Evolutionary conservation across 1,140 invertebrate species (phyloP), one percentile per base, ranked within the genome.

Genomic region (Lanistes nyassanus): DNA sequence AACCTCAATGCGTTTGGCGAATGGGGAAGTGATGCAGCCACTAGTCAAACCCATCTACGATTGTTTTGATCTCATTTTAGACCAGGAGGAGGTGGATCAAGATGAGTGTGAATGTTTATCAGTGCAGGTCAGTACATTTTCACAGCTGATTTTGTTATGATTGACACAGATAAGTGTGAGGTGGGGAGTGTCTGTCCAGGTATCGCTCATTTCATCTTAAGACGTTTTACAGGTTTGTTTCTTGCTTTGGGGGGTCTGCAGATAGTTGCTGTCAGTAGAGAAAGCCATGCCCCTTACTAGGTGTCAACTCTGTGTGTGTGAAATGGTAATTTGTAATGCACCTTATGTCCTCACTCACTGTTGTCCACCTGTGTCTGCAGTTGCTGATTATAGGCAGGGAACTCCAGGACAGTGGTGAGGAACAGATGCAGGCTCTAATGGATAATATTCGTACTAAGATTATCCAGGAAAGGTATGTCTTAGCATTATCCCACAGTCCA

Each of bases 81-180:
- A 76, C 3, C 5, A 62, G 2, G 64, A 77, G 9, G 13, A 62
- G 19, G 75, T 73, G 29, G 64, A 53, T 13, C 76, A 76, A 19
- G 76, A 80, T 71, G 81, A 82, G 58, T 79, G 73, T 58, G 80
- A 81, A 42, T 76, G 74, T 55, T 74, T 81, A 21, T 75, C 78
- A 21, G 36, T 76, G 72, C 80, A 81, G 74, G 80, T 79, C 37
- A 73, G 77, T 26, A 64, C 29, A 19, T 5, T n/a, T n/a, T n/a
- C n/a, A n/a, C n/a, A n/a, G n/a, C n/a, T n/a, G n/a, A n/a, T n/a
- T n/a, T n/a, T n/a, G n/a, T n/a, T n/a, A n/a, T n/a, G n/a, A n/a
- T n/a, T n/a, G n/a, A n/a, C n/a, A n/a, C n/a, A n/a, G n/a, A n/a
- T n/a, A n/a, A n/a, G n/a, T n/a, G n/a, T n/a, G n/a, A n/a, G n/a